Base-by-base conservation (phyloP, 2,888 invertebrate species). In the Orchesellides sinensis region DNA sequence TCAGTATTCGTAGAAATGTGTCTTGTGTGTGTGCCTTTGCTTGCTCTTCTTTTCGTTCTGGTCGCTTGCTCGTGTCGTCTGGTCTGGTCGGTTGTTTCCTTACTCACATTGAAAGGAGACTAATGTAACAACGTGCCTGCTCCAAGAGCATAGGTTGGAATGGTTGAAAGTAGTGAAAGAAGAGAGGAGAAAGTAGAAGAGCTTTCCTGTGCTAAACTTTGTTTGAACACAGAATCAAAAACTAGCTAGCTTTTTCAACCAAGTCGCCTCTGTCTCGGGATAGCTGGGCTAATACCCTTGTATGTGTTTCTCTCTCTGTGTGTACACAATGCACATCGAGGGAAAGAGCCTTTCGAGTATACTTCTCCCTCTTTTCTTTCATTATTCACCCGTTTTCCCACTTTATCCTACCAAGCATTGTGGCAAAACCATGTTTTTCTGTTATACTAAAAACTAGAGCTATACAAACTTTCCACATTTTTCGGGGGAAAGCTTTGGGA, bases 51-150 rank as follows among this genome's bases (percentile, higher is more conserved):
- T 68, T 2, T 14, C 47, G 10, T 73, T 65, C 61, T 69, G 52
- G 77, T 69, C 19, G 69, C 61, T 69, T 59, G 59, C 75, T 68
- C 69, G 23, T 54, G 73, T 56, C 32, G 74, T 74, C 66, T 77
- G 25, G 59, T 77, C 68, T 77, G 66, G 56, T 72, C 61, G 29
- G 59, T 35, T 68, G 78, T 47, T 66, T 59, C 63, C 72, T 4
- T 70, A 35, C 35, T 35, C 21, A 40, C 70, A 68, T 29, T 49
- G n/a, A 32, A 49, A 47, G 27, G 29, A 8, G 4, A 61, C 61
- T 61, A 8, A 2, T 17, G 29, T n/a, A 56, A 21, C 56, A 72
- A 56, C 56, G 72, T 72, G 56, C 61, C 25, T 72, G 17, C 47
- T 27, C n/a, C 10, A 59, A 70, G 54, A 56, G 74, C 40, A 81